A percentile compares a stretch with the other conserved stretches of the same genome.
phyloP scores from a whole-genome alignment of 2,888 invertebrate genomes.

The Mimumesa dahlbomi region DNA sequence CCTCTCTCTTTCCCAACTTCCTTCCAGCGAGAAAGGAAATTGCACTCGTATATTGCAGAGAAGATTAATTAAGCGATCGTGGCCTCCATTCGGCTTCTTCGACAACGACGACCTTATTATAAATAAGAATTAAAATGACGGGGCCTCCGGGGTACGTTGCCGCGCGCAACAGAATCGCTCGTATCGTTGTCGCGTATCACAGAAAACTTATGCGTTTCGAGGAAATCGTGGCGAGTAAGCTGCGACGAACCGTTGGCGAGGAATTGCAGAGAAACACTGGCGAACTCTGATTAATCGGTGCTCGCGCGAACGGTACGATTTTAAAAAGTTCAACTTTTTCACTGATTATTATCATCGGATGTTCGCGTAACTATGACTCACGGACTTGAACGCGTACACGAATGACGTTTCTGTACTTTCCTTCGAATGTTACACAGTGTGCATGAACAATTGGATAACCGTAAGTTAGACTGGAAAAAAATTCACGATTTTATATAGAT shows the following conservation, averaged over 20 bases:
- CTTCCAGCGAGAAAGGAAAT: conserved; percentile 14
- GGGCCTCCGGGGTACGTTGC: conserved; percentile 13
- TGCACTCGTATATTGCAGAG: conserved; percentile 20
- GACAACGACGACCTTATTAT: conserved; percentile 1
- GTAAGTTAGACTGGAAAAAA: no score
- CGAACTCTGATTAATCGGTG: background rate
- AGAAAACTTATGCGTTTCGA: conserved; percentile 57
- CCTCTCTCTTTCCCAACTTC: conserved; percentile 7
- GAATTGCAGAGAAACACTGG: no score
- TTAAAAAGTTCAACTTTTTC: no score
- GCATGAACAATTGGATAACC: no score
- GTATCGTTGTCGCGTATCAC: conserved; percentile 63
- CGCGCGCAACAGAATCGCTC: conserved; percentile 32
- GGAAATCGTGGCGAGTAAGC: conserved; percentile 14
- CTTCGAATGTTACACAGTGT: no score
- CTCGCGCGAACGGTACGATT: background rate
- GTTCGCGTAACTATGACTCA: no score
- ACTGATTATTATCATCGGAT: background rate
- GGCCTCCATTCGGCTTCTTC: conserved; percentile 1
- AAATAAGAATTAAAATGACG: conserved; percentile 5
- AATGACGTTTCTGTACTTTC: no score
- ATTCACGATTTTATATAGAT: no score
- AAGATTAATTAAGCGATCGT: conserved; percentile 9
- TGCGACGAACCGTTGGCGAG: conserved; percentile 2
- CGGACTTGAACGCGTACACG: no score